Conservation (phyloP, 2,888 invertebrate species). For the Heliothis peltigera region DNA sequence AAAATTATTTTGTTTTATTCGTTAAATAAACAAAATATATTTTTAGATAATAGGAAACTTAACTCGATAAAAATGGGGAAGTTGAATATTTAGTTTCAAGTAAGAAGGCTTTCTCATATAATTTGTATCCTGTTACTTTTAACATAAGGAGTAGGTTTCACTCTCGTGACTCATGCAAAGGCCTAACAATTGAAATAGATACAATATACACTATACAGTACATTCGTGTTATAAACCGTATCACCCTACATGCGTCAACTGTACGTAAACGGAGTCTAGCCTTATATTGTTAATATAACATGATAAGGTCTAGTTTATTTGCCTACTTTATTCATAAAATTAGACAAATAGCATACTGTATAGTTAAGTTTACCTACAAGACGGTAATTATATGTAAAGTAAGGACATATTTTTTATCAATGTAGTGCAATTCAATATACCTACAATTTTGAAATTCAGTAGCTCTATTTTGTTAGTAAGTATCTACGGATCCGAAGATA, state of each 20-base stretch:
- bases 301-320: slow-evolving; percentile 39
- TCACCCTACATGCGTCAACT: slow-evolving; percentile 19
- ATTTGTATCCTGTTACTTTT: neutral
- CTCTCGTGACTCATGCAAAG: slow-evolving; percentile 19
- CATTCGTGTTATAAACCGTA: slow-evolving; percentile 4
- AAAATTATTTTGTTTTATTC: too few species aligned
- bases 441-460: too few species aligned
- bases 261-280: slow-evolving; percentile 18
- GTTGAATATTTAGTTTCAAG: too few species aligned
- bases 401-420: neutral
- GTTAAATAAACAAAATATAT: too few species aligned
- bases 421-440: too few species aligned
- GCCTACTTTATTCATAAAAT: slow-evolving; percentile 36
- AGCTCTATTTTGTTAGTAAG: too few species aligned
- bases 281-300: slow-evolving; percentile 36
- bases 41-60: too few species aligned
- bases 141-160: neutral
- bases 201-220: neutral
- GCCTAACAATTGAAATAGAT: slow-evolving; percentile 7
- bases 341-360: slow-evolving; percentile 7
- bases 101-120: too few species aligned
- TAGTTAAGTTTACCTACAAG: neutral
- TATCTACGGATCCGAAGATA: too few species aligned
- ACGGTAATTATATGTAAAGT: neutral
- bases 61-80: too few species aligned